Percentiles rank a stretch among this genome's conserved stretches.
These are phyloP conservation scores for Mystacornis crossleyi DNA, from an alignment of 2,113 vertebrate species.

Conservation along the genomic window DNA sequence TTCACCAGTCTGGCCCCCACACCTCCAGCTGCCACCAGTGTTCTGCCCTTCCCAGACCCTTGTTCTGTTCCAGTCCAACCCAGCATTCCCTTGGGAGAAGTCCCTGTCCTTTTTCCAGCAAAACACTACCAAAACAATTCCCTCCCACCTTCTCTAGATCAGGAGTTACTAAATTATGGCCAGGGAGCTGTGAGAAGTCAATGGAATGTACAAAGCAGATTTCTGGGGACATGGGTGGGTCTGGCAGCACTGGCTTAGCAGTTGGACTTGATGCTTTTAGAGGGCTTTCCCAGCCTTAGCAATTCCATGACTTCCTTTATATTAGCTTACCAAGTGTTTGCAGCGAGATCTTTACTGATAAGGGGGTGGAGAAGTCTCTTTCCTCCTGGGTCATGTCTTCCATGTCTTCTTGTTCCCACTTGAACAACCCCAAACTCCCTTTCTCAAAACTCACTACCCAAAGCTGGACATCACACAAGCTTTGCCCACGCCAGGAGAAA, in stretches of 20 bases:
- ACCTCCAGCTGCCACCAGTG: neutral
- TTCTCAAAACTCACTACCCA: neutral
- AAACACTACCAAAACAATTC: neutral
- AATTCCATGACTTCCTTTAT: neutral
- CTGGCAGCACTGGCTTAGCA: neutral
- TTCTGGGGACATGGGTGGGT: neutral
- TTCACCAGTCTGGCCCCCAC: neutral
- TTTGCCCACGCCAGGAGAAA: neutral
- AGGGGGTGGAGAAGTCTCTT: neutral
- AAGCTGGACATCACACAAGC: neutral
- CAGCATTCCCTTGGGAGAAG: neutral
- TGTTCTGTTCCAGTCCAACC: neutral
- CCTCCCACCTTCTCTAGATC: neutral
- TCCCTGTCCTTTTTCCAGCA: neutral
- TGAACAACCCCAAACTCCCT: neutral
- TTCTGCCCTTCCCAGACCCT: neutral
- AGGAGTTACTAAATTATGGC: neutral
- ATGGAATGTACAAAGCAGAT: neutral
- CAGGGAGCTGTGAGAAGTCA: neutral
- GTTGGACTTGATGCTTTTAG: neutral
- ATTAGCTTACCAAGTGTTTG: fast-evolving
- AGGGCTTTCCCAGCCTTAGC: neutral
- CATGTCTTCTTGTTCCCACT: neutral
- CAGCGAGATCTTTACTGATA: neutral
- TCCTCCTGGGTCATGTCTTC: neutral